A percentile compares a stretch with the other conserved stretches of the same genome.
These are phyloP conservation scores for Pogonocherus hispidulus DNA, from an alignment of 2,888 invertebrate genomes.

Conservation along the genomic window DNA sequence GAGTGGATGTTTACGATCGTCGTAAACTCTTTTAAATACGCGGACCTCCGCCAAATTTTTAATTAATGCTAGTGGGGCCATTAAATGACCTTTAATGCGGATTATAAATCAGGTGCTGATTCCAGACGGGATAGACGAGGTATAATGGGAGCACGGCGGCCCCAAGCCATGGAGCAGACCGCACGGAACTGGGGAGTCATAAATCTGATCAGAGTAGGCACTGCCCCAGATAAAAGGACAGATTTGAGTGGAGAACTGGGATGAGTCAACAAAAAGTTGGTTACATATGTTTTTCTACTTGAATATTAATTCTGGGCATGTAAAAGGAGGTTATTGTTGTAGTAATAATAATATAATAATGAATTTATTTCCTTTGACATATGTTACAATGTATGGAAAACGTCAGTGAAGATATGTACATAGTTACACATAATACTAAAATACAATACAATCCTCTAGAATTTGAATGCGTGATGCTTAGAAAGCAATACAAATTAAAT, in stretches of 20 bases:
- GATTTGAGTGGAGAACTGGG: constrained; percentile 4
- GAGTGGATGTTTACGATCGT: constrained; percentile 11
- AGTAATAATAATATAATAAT: too few relatives aligned
- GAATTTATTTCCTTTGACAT: too few relatives aligned
- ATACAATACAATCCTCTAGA: too few relatives aligned
- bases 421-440: too few relatives aligned
- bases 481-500: too few relatives aligned
- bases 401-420: too few relatives aligned
- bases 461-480: too few relatives aligned
- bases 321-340: too few relatives aligned
- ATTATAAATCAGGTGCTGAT: constrained; percentile 43
- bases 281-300: neutral
- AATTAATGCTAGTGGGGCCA: constrained; percentile 15
- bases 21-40: constrained; percentile 8
- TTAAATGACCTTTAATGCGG: constrained; percentile 38
- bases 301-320: too few relatives aligned
- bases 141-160: constrained; percentile 25
- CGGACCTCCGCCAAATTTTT: constrained; percentile 14
- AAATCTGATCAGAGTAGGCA: constrained; percentile 12
- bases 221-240: constrained; percentile 7
- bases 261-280: too few relatives aligned
- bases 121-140: constrained; percentile 31
- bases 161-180: constrained; percentile 12
- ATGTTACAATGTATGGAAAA: too few relatives aligned
- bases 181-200: constrained; percentile 18